Base-by-base conservation (phyloP, 2,113 vertebrate genomes). In the Rhadina sibilatrix region DNA sequence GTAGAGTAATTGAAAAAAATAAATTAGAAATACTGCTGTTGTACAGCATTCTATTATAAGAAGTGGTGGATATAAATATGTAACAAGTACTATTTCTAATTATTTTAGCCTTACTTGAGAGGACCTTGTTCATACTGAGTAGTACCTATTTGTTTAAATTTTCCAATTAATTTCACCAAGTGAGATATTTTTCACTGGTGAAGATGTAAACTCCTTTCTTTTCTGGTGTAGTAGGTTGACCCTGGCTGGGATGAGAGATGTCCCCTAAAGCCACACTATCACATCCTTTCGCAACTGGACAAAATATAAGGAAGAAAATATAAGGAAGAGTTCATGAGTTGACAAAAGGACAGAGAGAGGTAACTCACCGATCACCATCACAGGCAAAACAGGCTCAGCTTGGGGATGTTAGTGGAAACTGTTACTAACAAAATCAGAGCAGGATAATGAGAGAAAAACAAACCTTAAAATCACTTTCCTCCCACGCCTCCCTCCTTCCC, bases 321-420 rank as follows among this genome's bases (percentile, higher is more conserved):
- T 40, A 47, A 54, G 1, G 0, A 53, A 83, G 14, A 9, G 24
- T 47, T 83, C 38, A 30, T 22, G 16, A 42, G 6, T 9, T 68
- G n/a, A 31, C n/a, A 47, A n/a, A 35, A 46, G 24, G 16, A 31
- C 16, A 47, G 38, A 18, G 11, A 30, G 60, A 40, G 11, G 35
- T 61, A 24, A 25, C 30, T n/a, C 24, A 46, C 9, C 0, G 0
- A 10, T n/a, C 24, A 38, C 15, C 21, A 52, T n/a, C 20, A 27
- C 30, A 40, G n/a, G 19, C 3, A 18, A 47, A 60, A 40, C 11
- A 53, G n/a, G 8, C 30, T 76, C 31, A 53, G 10, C 14, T 40
- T 47, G 21, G 24, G 24, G 17, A 15, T 35, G 7, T 27, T 35
- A 35, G 53, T 19, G 40, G 30, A 68, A 54, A 40, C 44, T 60